Evolutionary conservation across 2,113 vertebrate genomes (phyloP).

Genomic region (Salvelinus namaycush): DNA sequence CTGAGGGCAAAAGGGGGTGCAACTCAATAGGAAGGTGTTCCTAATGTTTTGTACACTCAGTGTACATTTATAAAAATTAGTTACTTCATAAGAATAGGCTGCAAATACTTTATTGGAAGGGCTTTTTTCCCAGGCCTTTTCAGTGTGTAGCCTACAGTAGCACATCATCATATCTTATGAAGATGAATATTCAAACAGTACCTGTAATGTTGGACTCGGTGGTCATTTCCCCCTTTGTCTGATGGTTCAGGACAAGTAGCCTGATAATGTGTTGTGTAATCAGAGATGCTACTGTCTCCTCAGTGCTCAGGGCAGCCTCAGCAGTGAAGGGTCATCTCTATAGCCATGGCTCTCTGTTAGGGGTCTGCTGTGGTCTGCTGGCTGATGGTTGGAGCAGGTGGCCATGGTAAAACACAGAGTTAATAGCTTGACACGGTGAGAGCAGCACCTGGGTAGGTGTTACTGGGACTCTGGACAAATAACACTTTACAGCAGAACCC

Average conservation of each 20-base stretch:
- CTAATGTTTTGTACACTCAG: slow-evolving; percentile 3
- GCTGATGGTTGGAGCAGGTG: slow-evolving; percentile 37
- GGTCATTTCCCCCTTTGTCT: not conserved
- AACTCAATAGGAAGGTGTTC: no score
- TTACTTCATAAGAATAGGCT: no score
- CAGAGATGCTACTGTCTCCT: not conserved
- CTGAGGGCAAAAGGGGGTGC: no score
- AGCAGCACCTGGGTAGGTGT: slow-evolving; percentile 11
- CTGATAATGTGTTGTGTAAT: not conserved
- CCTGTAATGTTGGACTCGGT: no score
- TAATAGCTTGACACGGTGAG: slow-evolving; percentile 21
- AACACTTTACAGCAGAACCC: not conserved
- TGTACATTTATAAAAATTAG: not conserved
- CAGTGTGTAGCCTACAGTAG: not conserved
- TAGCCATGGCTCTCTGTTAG: not conserved
- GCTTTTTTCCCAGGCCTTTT: not conserved
- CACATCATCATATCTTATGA: not conserved
- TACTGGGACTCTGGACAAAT: slow-evolving; percentile 17
- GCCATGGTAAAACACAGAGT: slow-evolving; percentile 15
- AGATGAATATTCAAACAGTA: not conserved
- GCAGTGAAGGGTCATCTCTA: not conserved
- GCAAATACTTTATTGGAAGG: no score
- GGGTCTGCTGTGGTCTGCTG: not conserved
- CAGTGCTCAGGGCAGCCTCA: not conserved
- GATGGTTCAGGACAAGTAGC: not conserved